Percentiles rank a stretch among this genome's conserved stretches.
Evolutionary conservation across 2,113 vertebrate genomes (phyloP).

Genomic region (Platysternon megacephalum): DNA sequence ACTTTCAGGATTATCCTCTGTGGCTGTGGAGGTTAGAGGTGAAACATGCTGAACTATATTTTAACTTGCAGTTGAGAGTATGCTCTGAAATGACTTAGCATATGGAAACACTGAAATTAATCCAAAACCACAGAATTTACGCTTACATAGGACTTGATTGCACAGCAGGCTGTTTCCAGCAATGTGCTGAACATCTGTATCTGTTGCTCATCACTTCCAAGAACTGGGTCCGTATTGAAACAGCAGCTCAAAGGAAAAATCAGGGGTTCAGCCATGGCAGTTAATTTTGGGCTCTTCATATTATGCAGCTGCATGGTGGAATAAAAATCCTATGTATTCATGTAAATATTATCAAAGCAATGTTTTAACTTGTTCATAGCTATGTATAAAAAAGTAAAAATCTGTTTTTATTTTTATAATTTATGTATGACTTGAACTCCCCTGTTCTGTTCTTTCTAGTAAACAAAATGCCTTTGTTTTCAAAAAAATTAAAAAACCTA

Average conservation of each 20-base stretch:
- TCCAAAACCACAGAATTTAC: background rate
- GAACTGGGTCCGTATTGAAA: accelerated
- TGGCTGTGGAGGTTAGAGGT: background rate
- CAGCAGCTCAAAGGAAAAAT: background rate
- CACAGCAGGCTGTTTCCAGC: background rate
- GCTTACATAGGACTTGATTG: background rate
- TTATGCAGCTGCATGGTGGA: background rate
- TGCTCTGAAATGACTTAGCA: background rate
- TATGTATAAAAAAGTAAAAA: background rate
- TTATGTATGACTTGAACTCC: accelerated
- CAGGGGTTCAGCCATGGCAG: accelerated
- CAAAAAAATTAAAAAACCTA: background rate
- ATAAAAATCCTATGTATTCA: background rate
- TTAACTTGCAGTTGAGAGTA: background rate
- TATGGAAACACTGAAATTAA: background rate
- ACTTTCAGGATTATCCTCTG: accelerated
- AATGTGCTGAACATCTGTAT: background rate
- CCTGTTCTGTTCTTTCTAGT: background rate
- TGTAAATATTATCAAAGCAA: background rate
- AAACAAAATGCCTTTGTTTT: background rate
- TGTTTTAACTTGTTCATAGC: background rate
- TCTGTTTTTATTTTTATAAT: background rate
- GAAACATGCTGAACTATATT: background rate
- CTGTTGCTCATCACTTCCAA: accelerated
- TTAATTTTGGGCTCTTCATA: background rate